A percentile compares a stretch with the other conserved stretches of the same genome.
These are phyloP conservation scores for Cheumatopsyche charites DNA, from an alignment of 1,140 invertebrate genomes.

Conservation along the genomic window DNA sequence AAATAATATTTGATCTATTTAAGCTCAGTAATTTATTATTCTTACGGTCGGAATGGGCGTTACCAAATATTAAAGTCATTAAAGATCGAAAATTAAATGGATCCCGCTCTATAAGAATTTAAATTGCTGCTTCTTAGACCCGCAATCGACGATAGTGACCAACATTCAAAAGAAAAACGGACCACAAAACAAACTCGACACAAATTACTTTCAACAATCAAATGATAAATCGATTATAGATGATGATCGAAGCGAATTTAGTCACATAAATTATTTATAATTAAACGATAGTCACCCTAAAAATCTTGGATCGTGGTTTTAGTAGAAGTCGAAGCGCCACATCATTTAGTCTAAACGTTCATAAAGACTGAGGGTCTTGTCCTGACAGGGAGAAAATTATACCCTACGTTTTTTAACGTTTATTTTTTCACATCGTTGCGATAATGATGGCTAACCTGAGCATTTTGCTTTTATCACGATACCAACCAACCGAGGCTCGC, in stretches of 20 bases:
- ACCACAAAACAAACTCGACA: background rate
- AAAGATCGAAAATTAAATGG: slow-evolving; percentile 44
- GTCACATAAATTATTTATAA: background rate
- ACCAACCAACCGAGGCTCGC: background rate
- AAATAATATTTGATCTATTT: too few relatives aligned
- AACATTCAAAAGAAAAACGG: background rate
- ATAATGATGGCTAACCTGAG: slow-evolving; percentile 30
- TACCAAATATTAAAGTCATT: slow-evolving; percentile 46
- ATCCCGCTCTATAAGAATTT: slow-evolving; percentile 38
- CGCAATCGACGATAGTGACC: slow-evolving; percentile 1
- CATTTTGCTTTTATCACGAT: slow-evolving; percentile 25
- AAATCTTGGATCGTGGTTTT: slow-evolving; percentile 2
- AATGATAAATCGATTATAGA: background rate
- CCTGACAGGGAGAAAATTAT: slow-evolving; percentile 41
- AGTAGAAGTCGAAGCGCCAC: slow-evolving; percentile 42
- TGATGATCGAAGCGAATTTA: too few relatives aligned
- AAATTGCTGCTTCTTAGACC: slow-evolving; percentile 30
- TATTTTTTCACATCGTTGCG: slow-evolving; percentile 1
- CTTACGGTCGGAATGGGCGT: slow-evolving; percentile 33
- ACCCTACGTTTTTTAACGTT: slow-evolving; percentile 3
- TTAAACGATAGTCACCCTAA: slow-evolving; percentile 26
- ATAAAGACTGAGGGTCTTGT: slow-evolving; percentile 39
- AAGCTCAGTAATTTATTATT: background rate
- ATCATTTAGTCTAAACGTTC: slow-evolving; percentile 45
- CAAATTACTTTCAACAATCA: background rate